Evolutionary conservation across 2,797 vertebrate species (phyloP), one percentile per base, ranked within the genome.

Genomic region (Lepilemur septentrionalis): DNA sequence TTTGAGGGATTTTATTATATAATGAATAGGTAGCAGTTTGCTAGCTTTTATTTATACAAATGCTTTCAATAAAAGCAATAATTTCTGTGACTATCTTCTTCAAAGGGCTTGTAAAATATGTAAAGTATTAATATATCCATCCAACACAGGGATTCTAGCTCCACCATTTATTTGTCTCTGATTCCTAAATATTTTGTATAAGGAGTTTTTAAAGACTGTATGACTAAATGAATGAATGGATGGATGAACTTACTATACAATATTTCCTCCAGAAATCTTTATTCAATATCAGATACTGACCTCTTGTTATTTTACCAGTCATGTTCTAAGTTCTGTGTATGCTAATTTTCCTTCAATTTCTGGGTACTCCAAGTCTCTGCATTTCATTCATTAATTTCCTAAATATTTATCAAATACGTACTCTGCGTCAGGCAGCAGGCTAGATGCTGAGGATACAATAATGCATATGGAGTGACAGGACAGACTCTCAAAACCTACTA

Each of bases 331-430:
- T 86, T 93, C 48, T 88, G 32, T 18, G 23, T 69, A 50, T 57
- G 12, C 30, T 22, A 79, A 4, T 63, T 85, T 87, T 48, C 50
- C 87, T 75, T 25, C 6, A 57, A 1, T 70, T 92, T 1, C 55
- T 83, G 41, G 10, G 61, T 5, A 43, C 9, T 80, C 23, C 38
- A 41, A 23, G 20, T 61, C 11, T 89, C 50, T 13, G 4, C 6
- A 79, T 83, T 67, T 87, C 46, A 82, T 63, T 38, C 32, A 57
- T 57, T 92, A 83, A 95, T 63, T 87, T 79, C 20, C 59, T 83
- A 90, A 83, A 83, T 92, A 57, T 75, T 87, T 93, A 76, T 96
- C 92, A 86, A 83, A 65, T 87, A 41, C n/a, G 50, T n/a, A 65
- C 32, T 65, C 63, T 76, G 48, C 38, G 46, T 50, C 65, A 72